Percentiles rank a stretch among this genome's conserved stretches.
Conservation (phyloP, 2,888 invertebrate genomes). For the Himalopsyche kuldschensis region DNA sequence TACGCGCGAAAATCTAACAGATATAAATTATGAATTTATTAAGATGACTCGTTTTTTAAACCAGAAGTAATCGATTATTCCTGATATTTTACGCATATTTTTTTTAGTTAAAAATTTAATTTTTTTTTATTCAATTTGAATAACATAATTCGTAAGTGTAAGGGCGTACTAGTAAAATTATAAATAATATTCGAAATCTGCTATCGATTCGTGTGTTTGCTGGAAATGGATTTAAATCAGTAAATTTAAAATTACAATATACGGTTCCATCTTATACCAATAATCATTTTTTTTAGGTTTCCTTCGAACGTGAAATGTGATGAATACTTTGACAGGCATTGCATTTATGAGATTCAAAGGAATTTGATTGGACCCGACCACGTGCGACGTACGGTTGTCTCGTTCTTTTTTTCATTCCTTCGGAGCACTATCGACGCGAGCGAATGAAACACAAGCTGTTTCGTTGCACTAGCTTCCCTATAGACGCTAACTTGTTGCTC, state of each 20-base stretch:
- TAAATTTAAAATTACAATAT: too few relatives aligned
- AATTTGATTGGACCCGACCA: neutral
- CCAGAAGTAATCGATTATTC: too few relatives aligned
- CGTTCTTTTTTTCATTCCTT: neutral
- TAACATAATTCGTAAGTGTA: too few relatives aligned
- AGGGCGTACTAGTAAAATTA: too few relatives aligned
- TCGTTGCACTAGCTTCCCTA: neutral
- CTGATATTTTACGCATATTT: too few relatives aligned
- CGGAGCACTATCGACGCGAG: neutral
- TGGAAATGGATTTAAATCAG: too few relatives aligned
- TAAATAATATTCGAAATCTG: too few relatives aligned
- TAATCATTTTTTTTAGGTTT: neutral
- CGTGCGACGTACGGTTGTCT: neutral
- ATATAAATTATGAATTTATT: neutral
- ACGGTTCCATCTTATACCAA: too few relatives aligned
- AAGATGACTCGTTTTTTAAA: too few relatives aligned
- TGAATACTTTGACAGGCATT: neutral
- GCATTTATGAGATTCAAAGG: neutral
- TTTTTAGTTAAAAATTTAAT: too few relatives aligned
- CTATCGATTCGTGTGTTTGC: too few relatives aligned
- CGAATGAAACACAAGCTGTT: neutral
- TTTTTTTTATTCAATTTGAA: too few relatives aligned
- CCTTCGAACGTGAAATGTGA: neutral
- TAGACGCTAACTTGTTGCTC: neutral
- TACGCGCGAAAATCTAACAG: neutral